Percentiles rank a stretch among this genome's conserved stretches.
These are phyloP conservation scores for Pocillopora meandrina DNA, from an alignment of 92 coral and sea anemone genomes.

Conservation along the genomic window DNA sequence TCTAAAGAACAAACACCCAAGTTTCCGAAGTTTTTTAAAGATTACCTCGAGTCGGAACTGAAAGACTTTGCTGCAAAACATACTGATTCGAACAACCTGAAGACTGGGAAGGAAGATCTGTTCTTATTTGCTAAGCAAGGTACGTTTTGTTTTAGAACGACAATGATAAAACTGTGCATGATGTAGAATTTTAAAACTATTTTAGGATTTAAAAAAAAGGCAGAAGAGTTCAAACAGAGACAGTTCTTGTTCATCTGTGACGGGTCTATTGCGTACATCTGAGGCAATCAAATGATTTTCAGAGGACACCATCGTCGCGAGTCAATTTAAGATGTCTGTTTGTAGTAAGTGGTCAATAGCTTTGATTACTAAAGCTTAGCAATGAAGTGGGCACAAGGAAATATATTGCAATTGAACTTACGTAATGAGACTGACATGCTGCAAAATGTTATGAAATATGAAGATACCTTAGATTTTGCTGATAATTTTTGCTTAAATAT, in stretches of 20 bases:
- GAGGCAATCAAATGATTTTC: not conserved
- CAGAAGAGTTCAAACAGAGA: not conserved
- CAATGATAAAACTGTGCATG: too few species aligned
- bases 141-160: not conserved
- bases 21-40: constrained; percentile 25
- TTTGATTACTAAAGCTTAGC: not conserved
- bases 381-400: too few species aligned
- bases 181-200: not conserved
- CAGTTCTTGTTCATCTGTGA: not conserved
- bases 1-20: not conserved
- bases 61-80: not conserved
- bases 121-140: constrained; percentile 19
- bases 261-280: not conserved
- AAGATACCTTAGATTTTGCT: not conserved
- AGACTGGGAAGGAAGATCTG: not conserved
- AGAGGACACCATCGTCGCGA: constrained; percentile 27
- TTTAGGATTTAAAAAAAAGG: not conserved
- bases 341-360: not conserved
- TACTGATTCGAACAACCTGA: too few species aligned
- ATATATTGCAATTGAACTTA: not conserved
- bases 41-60: constrained; percentile 19
- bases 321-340: not conserved
- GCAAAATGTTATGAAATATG: not conserved
- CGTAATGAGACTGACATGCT: not conserved
- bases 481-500: not conserved